A percentile compares a stretch with the other conserved stretches of the same genome.
These are phyloP conservation scores for Penelope pileata DNA, from an alignment of 2,113 vertebrate genomes.

Conservation along the genomic window DNA sequence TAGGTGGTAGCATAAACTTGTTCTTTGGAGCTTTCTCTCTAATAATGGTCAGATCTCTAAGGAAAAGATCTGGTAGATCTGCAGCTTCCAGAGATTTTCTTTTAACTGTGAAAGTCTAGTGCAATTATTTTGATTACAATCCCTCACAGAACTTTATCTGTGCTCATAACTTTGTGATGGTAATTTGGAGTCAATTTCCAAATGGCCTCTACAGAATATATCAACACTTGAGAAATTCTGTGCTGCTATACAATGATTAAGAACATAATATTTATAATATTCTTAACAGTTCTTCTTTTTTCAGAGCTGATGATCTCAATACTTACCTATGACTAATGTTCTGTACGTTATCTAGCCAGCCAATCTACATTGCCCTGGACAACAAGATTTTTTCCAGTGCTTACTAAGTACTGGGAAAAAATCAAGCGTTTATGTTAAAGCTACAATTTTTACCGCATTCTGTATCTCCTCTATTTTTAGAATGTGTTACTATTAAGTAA, in stretches of 20 bases:
- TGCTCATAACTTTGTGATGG: rapidly evolving
- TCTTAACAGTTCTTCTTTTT: background rate
- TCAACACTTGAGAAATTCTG: background rate
- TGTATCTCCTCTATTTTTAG: background rate
- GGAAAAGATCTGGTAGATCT: background rate
- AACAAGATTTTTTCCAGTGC: rapidly evolving
- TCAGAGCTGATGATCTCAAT: background rate
- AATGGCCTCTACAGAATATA: background rate
- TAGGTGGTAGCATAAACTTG: background rate
- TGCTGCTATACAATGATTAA: background rate
- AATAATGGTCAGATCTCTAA: background rate
- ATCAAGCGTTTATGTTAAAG: background rate
- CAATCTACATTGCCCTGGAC: background rate
- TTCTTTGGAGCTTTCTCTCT: background rate
- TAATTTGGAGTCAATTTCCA: background rate
- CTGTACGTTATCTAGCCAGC: rapidly evolving
- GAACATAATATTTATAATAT: background rate
- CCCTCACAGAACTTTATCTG: background rate
- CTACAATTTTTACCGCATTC: background rate
- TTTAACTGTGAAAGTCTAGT: background rate
- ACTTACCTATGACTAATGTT: background rate
- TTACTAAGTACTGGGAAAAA: background rate
- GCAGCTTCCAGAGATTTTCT: background rate
- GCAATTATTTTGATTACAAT: background rate
- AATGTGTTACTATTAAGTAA: background rate